These are phyloP conservation scores for Agriotes lineatus DNA, from an alignment of 2,888 invertebrate species.

Conservation along the genomic window DNA sequence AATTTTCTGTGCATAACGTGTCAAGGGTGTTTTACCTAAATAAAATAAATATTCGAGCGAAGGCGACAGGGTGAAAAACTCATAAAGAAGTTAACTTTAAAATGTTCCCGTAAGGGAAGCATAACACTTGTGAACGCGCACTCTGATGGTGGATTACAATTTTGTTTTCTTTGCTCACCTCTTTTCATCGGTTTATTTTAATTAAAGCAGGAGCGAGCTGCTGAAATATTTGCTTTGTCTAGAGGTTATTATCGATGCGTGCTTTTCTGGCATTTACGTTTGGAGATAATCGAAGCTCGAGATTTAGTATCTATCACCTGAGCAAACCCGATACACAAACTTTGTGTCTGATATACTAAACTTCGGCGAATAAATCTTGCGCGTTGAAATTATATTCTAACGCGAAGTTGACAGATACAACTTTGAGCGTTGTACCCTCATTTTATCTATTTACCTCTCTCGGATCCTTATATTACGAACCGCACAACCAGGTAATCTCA, in stretches of 20 bases:
- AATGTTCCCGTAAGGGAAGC: slow-evolving; percentile 29
- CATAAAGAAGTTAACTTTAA: slow-evolving; percentile 43
- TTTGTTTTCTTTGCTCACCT: slow-evolving; percentile 28
- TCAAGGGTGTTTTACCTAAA: slow-evolving; percentile 45
- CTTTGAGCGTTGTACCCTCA: slow-evolving; percentile 1
- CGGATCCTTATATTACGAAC: slow-evolving; percentile 6
- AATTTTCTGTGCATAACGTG: slow-evolving; percentile 39
- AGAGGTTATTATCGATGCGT: slow-evolving; percentile 9
- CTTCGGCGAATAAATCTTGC: background rate
- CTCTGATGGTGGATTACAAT: slow-evolving; percentile 27
- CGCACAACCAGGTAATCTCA: slow-evolving; percentile 4
- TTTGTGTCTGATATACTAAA: background rate
- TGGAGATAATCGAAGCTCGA: background rate
- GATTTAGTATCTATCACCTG: background rate
- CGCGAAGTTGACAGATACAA: slow-evolving; percentile 5
- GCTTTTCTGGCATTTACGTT: slow-evolving; percentile 12
- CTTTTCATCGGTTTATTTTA: slow-evolving; percentile 27
- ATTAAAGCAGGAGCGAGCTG: slow-evolving; percentile 15
- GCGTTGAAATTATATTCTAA: slow-evolving; percentile 10
- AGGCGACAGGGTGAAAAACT: slow-evolving; percentile 43
- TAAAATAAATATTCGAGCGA: slow-evolving; percentile 40
- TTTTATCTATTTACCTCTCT: slow-evolving; percentile 15
- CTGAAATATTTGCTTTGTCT: slow-evolving; percentile 28
- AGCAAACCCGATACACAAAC: background rate
- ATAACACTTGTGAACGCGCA: slow-evolving; percentile 27